Base-by-base conservation (phyloP, 1,140 invertebrate species). In the Bombus waltoni region DNA sequence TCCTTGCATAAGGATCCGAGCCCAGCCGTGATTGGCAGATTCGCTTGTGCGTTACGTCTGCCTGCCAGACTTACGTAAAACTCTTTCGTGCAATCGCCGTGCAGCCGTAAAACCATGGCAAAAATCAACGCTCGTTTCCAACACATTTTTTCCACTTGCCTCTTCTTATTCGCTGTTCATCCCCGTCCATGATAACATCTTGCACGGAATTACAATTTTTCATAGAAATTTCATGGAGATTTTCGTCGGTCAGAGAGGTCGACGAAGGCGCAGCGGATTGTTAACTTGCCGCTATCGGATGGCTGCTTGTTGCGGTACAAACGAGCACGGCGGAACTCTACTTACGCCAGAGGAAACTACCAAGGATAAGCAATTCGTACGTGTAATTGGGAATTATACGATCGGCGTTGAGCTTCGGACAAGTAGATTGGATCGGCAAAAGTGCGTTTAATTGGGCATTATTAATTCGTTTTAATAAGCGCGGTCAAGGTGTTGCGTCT, bases 1-100 rank as follows among this genome's bases (percentile, higher is more conserved):
- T 68, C 74, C 88, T 90, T 90, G 88, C 89, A 89, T 88, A 90
- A 90, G 89, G 75, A 88, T 66, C 53, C 62, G 44, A 84, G 81
- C 53, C 83, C n/a, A 78, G 74, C 80, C 76, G 76, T 89, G 88
- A 89, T 89, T 85, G 86, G 86, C 79, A 89, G 85, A 85, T 88
- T 90, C 75, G 74, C 76, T 88, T 83, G 71, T 84, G 53, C 59
- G 38, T 89, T 87, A 89, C 82, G 83, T 90, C 84, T 86, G 59
- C 73, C 47, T 35, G 53, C 28, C 75, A 42, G 9, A 53, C 78
- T 90, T 90, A 89, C 86, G 79, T 90, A 90, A 90, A 90, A 75
- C 85, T 70, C 72, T 40, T 75, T 47, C 65, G 53, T 40, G 72
- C 65, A 35, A 74, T 79, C 53, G 68, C 9, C 22, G 38, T 10